Conservation (phyloP, 2,797 vertebrate species). For the Microtus obscurus region DNA sequence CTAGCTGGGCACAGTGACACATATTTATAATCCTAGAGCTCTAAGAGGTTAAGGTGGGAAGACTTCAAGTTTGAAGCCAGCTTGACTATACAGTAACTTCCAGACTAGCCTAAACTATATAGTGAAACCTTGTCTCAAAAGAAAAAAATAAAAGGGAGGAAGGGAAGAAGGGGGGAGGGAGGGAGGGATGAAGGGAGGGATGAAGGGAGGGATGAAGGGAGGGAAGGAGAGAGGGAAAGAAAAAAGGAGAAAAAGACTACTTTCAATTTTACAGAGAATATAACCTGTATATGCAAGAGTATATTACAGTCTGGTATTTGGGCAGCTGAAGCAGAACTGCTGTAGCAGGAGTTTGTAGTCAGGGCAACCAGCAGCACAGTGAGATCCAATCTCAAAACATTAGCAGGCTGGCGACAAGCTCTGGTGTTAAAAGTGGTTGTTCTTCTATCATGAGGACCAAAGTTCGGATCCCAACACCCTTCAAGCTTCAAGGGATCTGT, state of each 20-base stretch:
- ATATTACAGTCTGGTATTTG: neutral
- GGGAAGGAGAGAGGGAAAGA: neutral
- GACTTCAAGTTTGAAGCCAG: neutral
- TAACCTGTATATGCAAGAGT: neutral
- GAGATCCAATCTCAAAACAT: neutral
- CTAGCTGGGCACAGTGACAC: neutral
- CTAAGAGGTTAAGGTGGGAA: neutral
- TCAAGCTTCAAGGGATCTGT: neutral
- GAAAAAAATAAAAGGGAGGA: too few relatives aligned
- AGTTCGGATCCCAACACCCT: neutral
- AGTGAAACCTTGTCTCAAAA: neutral
- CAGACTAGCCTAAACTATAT: neutral
- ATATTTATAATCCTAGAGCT: neutral
- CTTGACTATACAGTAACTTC: neutral
- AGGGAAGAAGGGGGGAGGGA: too few relatives aligned
- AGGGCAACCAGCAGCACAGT: neutral
- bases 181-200: too few relatives aligned
- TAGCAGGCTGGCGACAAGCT: neutral
- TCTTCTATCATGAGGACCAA: neutral
- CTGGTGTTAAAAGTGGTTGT: neutral
- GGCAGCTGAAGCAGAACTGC: neutral
- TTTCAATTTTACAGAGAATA: slow-evolving; percentile 2
- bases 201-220: too few relatives aligned
- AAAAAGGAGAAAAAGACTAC: neutral
- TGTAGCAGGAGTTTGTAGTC: neutral